Evolutionary conservation across 2,797 vertebrate genomes (phyloP), one percentile per base, ranked within the genome.

Genomic region (Vipera latastei): DNA sequence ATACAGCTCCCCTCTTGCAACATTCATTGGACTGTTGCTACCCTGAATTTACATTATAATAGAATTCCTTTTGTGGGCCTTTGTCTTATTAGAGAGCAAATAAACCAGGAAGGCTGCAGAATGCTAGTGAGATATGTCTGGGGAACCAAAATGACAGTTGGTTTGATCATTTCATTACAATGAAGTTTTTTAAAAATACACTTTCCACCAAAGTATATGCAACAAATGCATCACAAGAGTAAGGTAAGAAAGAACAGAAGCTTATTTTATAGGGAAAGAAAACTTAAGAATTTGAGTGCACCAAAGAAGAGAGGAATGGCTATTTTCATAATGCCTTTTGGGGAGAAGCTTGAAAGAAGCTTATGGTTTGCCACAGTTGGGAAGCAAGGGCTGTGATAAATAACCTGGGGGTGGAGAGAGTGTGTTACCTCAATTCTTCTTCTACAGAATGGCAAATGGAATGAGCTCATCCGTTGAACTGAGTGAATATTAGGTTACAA

Each of bases 401-500:
- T 44, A 59, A 59, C 56, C 20, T 60, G 32, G 32, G 88, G 38
- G 3, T 53, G 44, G 14, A 57, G 89, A 22, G n/a, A 55, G 2
- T 25, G 18, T n/a, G 32, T 53, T 48, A 55, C 22, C 28, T 69
- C 8, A 32, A 6, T 90, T 55, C 28, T n/a, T 65, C 61, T 69
- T 51, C 28, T 89, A 89, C 20, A 61, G 38, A 89, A n/a, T 18
- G 88, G 59, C 88, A 90, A 69, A 63, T 55, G 53, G 18, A 63
- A 51, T 87, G 60, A 55, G 28, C 83, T 55, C n/a, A 32, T 65
- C 53, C 59, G 5, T 32, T 55, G 28, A 32, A 51, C 32, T 61
- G 20, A 93, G 55, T 93, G 60, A 90, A 51, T 93, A 93, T 56
- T 95, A 91, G 86, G 73, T 44, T 44, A 48, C 91, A 95, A 89